Conservation (phyloP, 1,140 invertebrate species). For the Drosophila melanica region DNA sequence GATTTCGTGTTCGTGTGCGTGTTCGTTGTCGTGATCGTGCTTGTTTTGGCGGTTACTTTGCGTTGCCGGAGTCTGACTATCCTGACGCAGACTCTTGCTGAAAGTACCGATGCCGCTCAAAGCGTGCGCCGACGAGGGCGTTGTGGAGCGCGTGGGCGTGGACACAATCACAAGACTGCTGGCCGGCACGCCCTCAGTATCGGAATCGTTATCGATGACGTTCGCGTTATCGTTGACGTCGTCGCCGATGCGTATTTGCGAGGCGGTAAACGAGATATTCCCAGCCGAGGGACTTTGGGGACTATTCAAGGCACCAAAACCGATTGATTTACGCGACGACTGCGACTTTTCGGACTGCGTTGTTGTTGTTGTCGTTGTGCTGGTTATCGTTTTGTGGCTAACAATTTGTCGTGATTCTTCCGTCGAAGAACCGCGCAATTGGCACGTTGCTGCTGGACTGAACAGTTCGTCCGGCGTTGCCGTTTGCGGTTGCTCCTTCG, state of each 20-base stretch:
- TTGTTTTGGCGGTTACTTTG: constrained; percentile 77
- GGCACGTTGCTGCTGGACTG: constrained; percentile 77
- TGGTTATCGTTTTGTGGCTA: constrained; percentile 77
- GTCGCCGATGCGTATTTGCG: constrained; percentile 54
- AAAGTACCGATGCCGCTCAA: constrained; percentile 84
- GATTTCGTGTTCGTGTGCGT: constrained; percentile 78
- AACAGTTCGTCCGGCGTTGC: constrained; percentile 51
- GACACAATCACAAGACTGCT: constrained; percentile 77
- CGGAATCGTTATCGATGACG: constrained; percentile 75
- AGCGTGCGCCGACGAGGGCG: constrained; percentile 56
- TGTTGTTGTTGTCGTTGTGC: constrained; percentile 52
- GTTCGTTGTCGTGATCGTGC: constrained; percentile 83
- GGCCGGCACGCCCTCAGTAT: constrained; percentile 76
- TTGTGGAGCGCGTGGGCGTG: constrained; percentile 58
- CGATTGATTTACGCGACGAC: constrained; percentile 70
- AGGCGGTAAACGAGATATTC: constrained; percentile 60
- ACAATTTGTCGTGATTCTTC: constrained; percentile 82
- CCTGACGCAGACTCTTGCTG: constrained; percentile 80
- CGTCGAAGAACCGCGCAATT: constrained; percentile 82
- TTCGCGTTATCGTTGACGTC: constrained; percentile 29
- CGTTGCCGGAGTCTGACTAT: constrained; percentile 72
- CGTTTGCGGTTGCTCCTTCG: constrained; percentile 80
- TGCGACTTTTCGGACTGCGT: constrained; percentile 33
- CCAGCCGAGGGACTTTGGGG: constrained; percentile 9
- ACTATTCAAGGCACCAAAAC: constrained; percentile 17